Evolutionary conservation across 1,140 invertebrate species (phyloP).

Genomic region (Panonychus citri): DNA sequence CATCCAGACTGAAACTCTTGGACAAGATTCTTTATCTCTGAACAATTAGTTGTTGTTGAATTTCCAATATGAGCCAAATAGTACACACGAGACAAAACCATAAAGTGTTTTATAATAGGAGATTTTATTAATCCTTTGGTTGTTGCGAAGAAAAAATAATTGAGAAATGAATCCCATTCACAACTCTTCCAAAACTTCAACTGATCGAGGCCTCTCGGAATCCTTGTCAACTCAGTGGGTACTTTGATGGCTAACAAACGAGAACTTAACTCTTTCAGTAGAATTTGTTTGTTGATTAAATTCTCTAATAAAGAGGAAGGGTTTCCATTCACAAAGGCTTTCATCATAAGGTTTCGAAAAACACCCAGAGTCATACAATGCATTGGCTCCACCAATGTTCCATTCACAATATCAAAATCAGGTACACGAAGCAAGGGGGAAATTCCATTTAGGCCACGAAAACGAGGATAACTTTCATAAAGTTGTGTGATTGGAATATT

Average conservation of each 20-base stretch:
- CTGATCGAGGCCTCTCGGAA: background rate
- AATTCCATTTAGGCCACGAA: background rate
- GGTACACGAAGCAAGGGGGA: background rate
- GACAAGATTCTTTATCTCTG: background rate
- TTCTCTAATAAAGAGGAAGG: background rate
- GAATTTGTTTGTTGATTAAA: background rate
- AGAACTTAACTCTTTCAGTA: background rate
- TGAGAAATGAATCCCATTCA: background rate
- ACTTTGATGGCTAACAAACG: background rate
- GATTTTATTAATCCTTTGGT: background rate
- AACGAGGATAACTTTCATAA: background rate
- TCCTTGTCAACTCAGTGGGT: background rate
- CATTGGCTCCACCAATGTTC: background rate
- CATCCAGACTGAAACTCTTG: background rate
- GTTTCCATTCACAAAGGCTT: background rate
- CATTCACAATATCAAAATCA: background rate
- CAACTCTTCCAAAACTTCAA: background rate
- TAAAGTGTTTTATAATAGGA: background rate
- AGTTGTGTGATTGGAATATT: background rate
- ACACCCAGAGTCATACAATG: background rate
- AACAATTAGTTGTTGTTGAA: background rate
- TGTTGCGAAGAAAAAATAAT: background rate
- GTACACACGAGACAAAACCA: background rate
- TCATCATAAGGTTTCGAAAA: background rate
- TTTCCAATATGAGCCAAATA: background rate